These are phyloP conservation scores for Polypedilum vanderplanki DNA, from an alignment of 1,140 invertebrate genomes.

Conservation along the genomic window DNA sequence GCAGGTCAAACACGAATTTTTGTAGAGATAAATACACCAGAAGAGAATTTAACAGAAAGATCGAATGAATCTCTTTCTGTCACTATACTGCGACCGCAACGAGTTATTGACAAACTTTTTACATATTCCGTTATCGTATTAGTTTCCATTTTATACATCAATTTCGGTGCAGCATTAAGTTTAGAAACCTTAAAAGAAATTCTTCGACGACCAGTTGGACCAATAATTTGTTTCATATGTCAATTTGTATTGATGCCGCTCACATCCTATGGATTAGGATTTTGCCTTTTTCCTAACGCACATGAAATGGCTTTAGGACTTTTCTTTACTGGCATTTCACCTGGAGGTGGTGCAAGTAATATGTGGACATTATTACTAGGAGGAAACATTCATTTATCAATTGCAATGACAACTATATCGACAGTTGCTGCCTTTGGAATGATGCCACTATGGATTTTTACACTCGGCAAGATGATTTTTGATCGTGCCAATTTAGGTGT, in stretches of 20 bases:
- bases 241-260: slow-evolving; percentile 88
- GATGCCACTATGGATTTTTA: slow-evolving; percentile 93
- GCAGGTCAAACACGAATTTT: slow-evolving; percentile 32
- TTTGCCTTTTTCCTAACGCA: slow-evolving; percentile 61
- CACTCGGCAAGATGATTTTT: slow-evolving; percentile 79
- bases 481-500: slow-evolving; percentile 60
- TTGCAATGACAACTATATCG: slow-evolving; percentile 88
- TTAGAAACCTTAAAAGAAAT: slow-evolving; percentile 62
- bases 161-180: slow-evolving; percentile 88
- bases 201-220: slow-evolving; percentile 70
- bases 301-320: slow-evolving; percentile 73
- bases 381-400: slow-evolving; percentile 82
- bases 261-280: slow-evolving; percentile 69
- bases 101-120: slow-evolving; percentile 68
- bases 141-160: slow-evolving; percentile 81
- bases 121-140: slow-evolving; percentile 67
- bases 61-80: slow-evolving; percentile 46
- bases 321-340: slow-evolving; percentile 85
- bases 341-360: slow-evolving; percentile 91
- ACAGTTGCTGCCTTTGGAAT: slow-evolving; percentile 82
- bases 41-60: slow-evolving; percentile 14
- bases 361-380: slow-evolving; percentile 85
- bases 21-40: slow-evolving; percentile 30
- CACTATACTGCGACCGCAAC: slow-evolving; percentile 54
- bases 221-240: slow-evolving; percentile 69